Evolutionary conservation across 1,140 invertebrate species (phyloP), one percentile per base, ranked within the genome.

Genomic region (Melipona quadrifasciata): DNA sequence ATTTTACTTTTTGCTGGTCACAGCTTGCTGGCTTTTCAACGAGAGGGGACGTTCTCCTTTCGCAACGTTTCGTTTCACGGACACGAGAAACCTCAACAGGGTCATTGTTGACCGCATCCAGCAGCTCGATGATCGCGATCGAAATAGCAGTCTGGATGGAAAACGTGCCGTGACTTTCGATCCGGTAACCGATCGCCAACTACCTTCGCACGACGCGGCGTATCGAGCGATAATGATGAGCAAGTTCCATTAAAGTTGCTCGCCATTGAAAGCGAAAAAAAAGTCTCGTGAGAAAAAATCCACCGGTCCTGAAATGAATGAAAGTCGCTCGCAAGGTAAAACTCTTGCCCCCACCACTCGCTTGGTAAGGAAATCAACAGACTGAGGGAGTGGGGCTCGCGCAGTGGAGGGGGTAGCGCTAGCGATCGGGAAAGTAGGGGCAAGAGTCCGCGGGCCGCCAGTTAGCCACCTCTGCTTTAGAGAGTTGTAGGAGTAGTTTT

Each of bases 81-180:
- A 31, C 21, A 53, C 17, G 53, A 27, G n/a, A 61, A 51, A 58
- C 5, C 65, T 10, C 17, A 21, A 47, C 67, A 31, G 55, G 5
- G 71, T 34, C 47, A 61, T 73, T 74, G 71, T 75, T 75, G 71
- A 65, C 80, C 71, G 80, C 58, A 19, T 55, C 17, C 6, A 47
- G 55, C 14, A 61, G 27, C 31, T 34, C 58, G 80, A 75, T 67
- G 51, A 65, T 27, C n/a, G 67, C 68, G 84, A 78, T 27, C 85
- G 47, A 77, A 86, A 86, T 77, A 58, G 74, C 74, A 77, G 86
- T 87, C 76, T 70, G 76, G 61, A 47, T 82, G 61, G 47, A 39
- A 73, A 82, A 87, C 85, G 84, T 87, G 85, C 27, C 24, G 17
- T 61, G 80, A 87, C 71, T 87, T 64, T 79, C 86, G 65, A 86